Evolutionary conservation across 1,140 invertebrate genomes (phyloP).

Genomic region (Leguminivora glycinivorella): DNA sequence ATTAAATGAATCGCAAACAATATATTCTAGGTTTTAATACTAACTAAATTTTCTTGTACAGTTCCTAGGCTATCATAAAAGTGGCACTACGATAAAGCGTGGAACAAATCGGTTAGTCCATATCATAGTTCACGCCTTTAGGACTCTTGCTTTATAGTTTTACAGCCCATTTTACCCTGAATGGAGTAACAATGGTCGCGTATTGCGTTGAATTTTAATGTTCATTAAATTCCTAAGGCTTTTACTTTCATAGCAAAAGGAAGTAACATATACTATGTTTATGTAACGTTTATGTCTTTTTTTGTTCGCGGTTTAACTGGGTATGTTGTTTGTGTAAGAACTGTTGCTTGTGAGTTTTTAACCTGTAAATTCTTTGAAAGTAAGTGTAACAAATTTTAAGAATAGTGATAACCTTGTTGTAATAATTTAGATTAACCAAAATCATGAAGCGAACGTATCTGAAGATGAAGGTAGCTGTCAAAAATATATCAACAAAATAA

Average conservation of each 20-base stretch:
- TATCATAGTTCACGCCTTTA: neutral
- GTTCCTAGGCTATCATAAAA: constrained; percentile 14
- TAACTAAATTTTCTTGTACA: constrained; percentile 3
- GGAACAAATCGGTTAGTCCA: constrained; percentile 20
- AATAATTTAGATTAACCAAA: neutral
- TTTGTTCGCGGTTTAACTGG: neutral
- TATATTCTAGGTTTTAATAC: constrained; percentile 9
- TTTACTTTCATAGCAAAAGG: neutral
- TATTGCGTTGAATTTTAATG: constrained; percentile 27
- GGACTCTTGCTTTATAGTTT: neutral
- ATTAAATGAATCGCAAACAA: neutral
- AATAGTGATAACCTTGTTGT: neutral
- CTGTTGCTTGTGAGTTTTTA: neutral
- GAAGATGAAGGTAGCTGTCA: neutral
- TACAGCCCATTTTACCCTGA: neutral
- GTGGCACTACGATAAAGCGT: neutral
- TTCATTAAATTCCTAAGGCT: constrained; percentile 20
- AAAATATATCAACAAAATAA: neutral
- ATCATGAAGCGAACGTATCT: neutral
- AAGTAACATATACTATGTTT: neutral
- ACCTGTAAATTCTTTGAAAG: neutral
- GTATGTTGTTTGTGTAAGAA: neutral
- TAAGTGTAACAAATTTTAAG: neutral
- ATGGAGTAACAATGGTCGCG: constrained; percentile 10
- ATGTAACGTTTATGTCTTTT: neutral